These are phyloP conservation scores for Platycercus adscitus DNA, from an alignment of 2,113 vertebrate genomes.

Conservation along the genomic window DNA sequence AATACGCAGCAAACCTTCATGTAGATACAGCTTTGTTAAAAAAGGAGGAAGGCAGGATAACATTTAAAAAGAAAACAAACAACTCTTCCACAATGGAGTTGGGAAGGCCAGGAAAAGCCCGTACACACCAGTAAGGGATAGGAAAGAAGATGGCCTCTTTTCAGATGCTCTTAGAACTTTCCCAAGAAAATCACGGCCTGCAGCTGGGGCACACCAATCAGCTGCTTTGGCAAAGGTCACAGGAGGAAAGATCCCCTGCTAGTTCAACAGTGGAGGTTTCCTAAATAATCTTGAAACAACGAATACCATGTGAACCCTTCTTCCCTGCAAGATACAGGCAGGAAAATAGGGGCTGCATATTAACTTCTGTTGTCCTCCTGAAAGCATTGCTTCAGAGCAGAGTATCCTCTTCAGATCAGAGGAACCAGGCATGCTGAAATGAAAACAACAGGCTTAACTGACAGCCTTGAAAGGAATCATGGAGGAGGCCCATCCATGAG, in stretches of 20 bases:
- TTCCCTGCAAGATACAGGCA: neutral
- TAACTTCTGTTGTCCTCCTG: neutral
- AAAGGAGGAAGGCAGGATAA: neutral
- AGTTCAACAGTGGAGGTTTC: neutral
- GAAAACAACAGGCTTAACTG: neutral
- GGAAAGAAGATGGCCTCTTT: neutral
- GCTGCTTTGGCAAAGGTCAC: neutral
- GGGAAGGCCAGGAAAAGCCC: neutral
- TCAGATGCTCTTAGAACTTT: neutral
- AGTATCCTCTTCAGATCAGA: neutral
- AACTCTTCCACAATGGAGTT: neutral
- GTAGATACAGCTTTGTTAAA: neutral
- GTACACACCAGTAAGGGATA: neutral
- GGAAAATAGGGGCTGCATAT: neutral
- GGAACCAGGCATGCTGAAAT: neutral
- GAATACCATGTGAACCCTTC: neutral
- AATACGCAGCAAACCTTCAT: neutral
- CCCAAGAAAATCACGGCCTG: neutral
- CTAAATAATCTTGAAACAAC: neutral
- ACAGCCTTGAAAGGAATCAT: constrained; percentile 5
- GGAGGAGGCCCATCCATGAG: neutral
- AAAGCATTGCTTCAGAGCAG: neutral
- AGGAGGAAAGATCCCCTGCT: neutral
- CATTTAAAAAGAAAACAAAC: constrained; percentile 24
- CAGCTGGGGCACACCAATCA: constrained; percentile 6